phyloP scores from a whole-genome alignment of 1,140 invertebrate species.

The Orchesella cincta region DNA sequence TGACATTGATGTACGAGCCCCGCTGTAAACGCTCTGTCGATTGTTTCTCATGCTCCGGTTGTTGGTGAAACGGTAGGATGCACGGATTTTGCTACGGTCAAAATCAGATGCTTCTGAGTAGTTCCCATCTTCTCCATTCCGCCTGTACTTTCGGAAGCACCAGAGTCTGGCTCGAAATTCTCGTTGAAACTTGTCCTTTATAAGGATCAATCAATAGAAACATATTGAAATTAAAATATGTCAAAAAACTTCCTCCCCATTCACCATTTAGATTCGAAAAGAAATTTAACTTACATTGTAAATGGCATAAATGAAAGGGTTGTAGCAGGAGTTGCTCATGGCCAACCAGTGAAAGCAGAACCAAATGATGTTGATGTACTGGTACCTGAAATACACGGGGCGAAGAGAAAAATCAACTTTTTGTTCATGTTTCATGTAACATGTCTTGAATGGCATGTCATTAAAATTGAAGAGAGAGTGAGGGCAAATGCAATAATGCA shows the following conservation, averaged over 20 bases:
- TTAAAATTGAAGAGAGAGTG: too few species aligned
- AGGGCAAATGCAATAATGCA: too few species aligned
- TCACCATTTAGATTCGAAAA: neutral
- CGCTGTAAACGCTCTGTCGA: neutral
- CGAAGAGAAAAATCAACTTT: too few species aligned
- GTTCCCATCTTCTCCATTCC: neutral
- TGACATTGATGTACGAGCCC: too few species aligned
- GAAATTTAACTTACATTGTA: constrained; percentile 61
- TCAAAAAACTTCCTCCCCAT: neutral
- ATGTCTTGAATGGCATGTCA: too few species aligned
- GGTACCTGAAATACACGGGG: too few species aligned
- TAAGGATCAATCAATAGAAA: too few species aligned
- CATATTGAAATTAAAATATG: neutral
- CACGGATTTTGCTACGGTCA: neutral
- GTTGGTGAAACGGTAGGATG: neutral
- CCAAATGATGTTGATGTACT: constrained; percentile 75
- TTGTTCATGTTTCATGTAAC: too few species aligned
- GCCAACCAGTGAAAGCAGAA: constrained; percentile 83
- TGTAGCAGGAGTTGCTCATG: constrained; percentile 83
- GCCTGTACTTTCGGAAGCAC: neutral
- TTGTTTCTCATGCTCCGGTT: constrained; percentile 6
- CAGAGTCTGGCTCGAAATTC: neutral
- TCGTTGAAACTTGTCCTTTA: constrained; percentile 8
- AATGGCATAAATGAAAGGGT: constrained; percentile 82
- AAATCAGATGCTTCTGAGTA: neutral